Evolutionary conservation across 2,888 invertebrate genomes (phyloP).

Genomic region (Eumacrocentrus americanus): DNA sequence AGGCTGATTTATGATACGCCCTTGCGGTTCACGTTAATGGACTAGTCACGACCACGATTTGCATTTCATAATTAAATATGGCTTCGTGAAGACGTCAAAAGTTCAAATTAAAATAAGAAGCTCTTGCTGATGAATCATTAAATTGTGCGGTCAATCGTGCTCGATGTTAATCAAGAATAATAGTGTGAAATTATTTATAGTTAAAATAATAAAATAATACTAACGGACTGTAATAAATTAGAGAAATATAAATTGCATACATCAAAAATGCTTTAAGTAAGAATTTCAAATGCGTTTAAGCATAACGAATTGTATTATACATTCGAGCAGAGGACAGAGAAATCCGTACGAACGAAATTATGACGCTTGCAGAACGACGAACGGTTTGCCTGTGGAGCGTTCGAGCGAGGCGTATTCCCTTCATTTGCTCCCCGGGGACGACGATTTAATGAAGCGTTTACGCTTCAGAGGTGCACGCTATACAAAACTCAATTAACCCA

Average conservation of each 20-base stretch:
- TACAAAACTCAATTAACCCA: conserved; percentile 47
- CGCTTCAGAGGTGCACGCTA: conserved; percentile 27
- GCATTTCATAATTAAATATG: conserved; percentile 27
- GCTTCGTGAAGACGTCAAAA: background rate
- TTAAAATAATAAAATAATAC: too few relatives aligned
- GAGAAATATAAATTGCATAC: too few relatives aligned
- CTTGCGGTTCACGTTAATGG: conserved; percentile 17
- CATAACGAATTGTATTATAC: conserved; percentile 32
- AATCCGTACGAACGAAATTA: conserved; percentile 34
- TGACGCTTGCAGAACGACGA: conserved; percentile 29
- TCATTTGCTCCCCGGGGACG: conserved; percentile 1
- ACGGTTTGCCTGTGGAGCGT: conserved; percentile 28
- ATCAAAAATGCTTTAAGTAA: too few relatives aligned
- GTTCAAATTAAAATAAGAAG: background rate
- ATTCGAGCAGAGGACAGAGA: conserved; percentile 21
- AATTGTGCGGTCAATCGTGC: too few relatives aligned
- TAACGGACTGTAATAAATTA: too few relatives aligned
- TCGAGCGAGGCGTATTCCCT: background rate
- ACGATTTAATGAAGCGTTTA: conserved; percentile 40
- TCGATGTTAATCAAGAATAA: too few relatives aligned
- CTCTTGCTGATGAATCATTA: background rate
- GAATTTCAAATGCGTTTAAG: too few relatives aligned
- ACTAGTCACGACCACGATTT: conserved; percentile 23
- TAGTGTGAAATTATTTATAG: too few relatives aligned
- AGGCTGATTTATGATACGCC: conserved; percentile 21